Evolutionary conservation across 2,113 vertebrate genomes (phyloP), one percentile per base, ranked within the genome.

Genomic region (Myotis brandtii): DNA sequence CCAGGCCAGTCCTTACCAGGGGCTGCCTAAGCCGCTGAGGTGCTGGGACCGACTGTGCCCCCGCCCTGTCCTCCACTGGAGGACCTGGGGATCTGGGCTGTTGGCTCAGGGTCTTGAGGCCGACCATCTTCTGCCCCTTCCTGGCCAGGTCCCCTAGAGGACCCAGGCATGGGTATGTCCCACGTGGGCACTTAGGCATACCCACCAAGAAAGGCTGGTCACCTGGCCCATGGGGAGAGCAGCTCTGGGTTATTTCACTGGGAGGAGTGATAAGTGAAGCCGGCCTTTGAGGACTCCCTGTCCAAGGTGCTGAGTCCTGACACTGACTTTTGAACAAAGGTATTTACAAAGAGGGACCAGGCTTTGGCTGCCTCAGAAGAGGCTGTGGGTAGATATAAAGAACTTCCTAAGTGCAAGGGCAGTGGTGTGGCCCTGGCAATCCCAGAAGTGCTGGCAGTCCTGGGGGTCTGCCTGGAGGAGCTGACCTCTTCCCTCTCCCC

Each of bases 401-500:
- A 77, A 16, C 72, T 69, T 79, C 32, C 79, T 37, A 81, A 80
- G 34, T 34, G 34, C 7, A 21, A 43, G 25, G 67, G 40, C 66
- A 64, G 30, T 3, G 34, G 40, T 37, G 5, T 5, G 62, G 46
- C 5, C 1, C 34, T n/a, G 30, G 37, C 30, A 32, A 37, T 59
- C 50, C 21, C 0, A 6, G 67, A 18, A 70, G 30, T 30, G 32
- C 37, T 67, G 37, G 70, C 16, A 83, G 48, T 70, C 21, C 62
- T 8, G n/a, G 67, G 34, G 16, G n/a, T 32, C 82, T 91, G 48
- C 82, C 52, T 48, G 40, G 50, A 93, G 69, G 69, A n/a, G 18
- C 70, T 96, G 23, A 96, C 54, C 21, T 85, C 69, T 79, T 7
- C 37, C 89, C 48, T 62, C 25, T 91, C 89, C 67, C 37, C 91